These are phyloP conservation scores for Halotydeus destructor DNA, from an alignment of 1,140 invertebrate species.

Conservation along the genomic window DNA sequence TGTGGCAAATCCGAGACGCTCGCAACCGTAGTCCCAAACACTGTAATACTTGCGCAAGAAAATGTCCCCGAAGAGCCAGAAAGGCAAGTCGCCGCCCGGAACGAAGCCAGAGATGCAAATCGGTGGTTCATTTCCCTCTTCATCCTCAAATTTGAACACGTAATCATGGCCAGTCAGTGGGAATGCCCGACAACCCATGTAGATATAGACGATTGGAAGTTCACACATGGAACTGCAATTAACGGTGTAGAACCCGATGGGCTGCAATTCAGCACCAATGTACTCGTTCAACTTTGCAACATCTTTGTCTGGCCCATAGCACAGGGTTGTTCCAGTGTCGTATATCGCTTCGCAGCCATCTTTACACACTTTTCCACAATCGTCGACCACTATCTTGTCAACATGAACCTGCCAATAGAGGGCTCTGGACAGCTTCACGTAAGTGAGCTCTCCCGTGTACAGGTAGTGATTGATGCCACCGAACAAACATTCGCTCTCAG, in stretches of 20 bases:
- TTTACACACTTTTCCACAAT: slow-evolving; percentile 30
- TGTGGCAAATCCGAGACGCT: too few relatives aligned
- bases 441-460: slow-evolving; percentile 75
- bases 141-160: slow-evolving; percentile 43
- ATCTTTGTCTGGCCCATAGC: slow-evolving; percentile 70
- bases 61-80: too few relatives aligned
- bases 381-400: slow-evolving; percentile 41
- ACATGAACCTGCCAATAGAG: slow-evolving; percentile 95
- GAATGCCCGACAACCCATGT: slow-evolving; percentile 52
- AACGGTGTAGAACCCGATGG: slow-evolving; percentile 43
- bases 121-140: slow-evolving; percentile 31
- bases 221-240: slow-evolving; percentile 36
- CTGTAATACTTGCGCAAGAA: too few relatives aligned
- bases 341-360: slow-evolving; percentile 69
- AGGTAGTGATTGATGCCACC: slow-evolving; percentile 80
- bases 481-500: slow-evolving; percentile 77
- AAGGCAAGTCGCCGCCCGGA: too few relatives aligned
- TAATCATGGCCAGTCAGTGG: slow-evolving; percentile 60
- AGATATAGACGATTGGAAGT: slow-evolving; percentile 57
- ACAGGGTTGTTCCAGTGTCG: slow-evolving; percentile 89
- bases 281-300: slow-evolving; percentile 52
- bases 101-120: too few relatives aligned
- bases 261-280: slow-evolving; percentile 59
- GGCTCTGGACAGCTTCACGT: slow-evolving; percentile 58
- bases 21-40: too few relatives aligned